phyloP scores from a whole-genome alignment of 1,140 invertebrate species.

The Philotrypesis tridentata region DNA sequence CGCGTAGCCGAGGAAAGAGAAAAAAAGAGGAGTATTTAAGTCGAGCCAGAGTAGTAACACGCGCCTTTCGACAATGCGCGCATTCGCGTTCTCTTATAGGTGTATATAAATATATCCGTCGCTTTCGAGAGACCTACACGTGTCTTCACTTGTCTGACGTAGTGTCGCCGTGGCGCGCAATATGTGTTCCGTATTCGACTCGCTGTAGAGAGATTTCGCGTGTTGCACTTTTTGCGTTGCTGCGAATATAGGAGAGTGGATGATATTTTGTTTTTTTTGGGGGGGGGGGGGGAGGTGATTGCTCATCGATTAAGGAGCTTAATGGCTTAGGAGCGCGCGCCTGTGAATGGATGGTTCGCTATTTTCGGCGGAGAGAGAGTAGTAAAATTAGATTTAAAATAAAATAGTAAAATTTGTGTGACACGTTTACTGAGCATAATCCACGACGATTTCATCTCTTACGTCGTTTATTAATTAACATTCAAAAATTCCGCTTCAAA shows the following conservation, averaged over 20 bases:
- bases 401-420: too few species aligned
- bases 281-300: too few species aligned
- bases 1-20: slow-evolving; percentile 66
- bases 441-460: too few species aligned
- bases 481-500: not conserved
- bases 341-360: not conserved
- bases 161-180: slow-evolving; percentile 38
- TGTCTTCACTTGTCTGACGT: slow-evolving; percentile 66
- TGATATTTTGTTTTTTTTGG: too few species aligned
- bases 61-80: slow-evolving; percentile 35
- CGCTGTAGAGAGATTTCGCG: slow-evolving; percentile 46
- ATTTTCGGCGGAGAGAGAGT: not conserved
- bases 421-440: too few species aligned
- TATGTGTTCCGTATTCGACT: slow-evolving; percentile 62
- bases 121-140: slow-evolving; percentile 65
- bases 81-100: slow-evolving; percentile 49
- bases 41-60: slow-evolving; percentile 3
- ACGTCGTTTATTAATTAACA: too few species aligned
- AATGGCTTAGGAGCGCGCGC: not conserved
- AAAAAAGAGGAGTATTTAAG: slow-evolving; percentile 48
- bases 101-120: slow-evolving; percentile 65
- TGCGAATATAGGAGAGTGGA: not conserved
- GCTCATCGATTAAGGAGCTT: not conserved
- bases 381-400: not conserved
- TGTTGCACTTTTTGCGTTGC: not conserved